Evolutionary conservation across 2,113 vertebrate species (phyloP).

Genomic region (Odontesthes bonariensis): DNA sequence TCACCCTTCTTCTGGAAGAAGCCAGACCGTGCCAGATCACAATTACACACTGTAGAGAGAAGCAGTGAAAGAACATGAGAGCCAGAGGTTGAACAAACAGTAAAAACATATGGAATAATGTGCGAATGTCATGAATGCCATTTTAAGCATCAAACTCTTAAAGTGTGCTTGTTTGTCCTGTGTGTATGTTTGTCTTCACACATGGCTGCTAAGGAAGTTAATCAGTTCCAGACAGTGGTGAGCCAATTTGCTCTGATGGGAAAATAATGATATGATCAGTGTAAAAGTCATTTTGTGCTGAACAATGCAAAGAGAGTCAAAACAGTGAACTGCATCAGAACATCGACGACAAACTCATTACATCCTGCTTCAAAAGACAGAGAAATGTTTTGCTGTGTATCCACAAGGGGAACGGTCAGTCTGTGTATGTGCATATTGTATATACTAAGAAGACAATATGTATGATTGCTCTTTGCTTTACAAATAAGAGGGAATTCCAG

Average conservation of each 20-base stretch:
- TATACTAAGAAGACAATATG: slow-evolving; percentile 24
- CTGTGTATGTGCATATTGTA: slow-evolving; percentile 13
- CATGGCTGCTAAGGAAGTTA: slow-evolving; percentile 42
- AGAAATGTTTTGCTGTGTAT: slow-evolving; percentile 20
- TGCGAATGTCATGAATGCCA: neutral
- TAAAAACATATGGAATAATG: neutral
- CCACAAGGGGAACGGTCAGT: slow-evolving; percentile 1
- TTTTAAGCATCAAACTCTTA: slow-evolving; percentile 9
- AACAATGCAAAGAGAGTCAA: slow-evolving; percentile 52
- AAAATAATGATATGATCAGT: slow-evolving; percentile 73
- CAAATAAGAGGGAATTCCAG: slow-evolving; percentile 46
- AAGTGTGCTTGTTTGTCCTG: slow-evolving; percentile 10
- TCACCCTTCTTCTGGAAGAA: slow-evolving; percentile 99
- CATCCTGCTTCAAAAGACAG: neutral
- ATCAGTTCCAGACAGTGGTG: slow-evolving; percentile 53
- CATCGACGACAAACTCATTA: slow-evolving; percentile 40
- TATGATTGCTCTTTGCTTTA: slow-evolving; percentile 33
- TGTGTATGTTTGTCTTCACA: slow-evolving; percentile 47
- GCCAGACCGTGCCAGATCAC: slow-evolving; percentile 94
- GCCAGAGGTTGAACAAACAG: neutral
- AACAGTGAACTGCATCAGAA: slow-evolving; percentile 36
- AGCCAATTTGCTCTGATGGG: slow-evolving; percentile 68
- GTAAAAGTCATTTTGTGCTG: slow-evolving; percentile 64
- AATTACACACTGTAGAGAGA: slow-evolving; percentile 90
- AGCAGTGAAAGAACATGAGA: neutral